Base-by-base conservation (phyloP, 2,797 vertebrate species). In the Tokudaia tokunoshimensis region DNA sequence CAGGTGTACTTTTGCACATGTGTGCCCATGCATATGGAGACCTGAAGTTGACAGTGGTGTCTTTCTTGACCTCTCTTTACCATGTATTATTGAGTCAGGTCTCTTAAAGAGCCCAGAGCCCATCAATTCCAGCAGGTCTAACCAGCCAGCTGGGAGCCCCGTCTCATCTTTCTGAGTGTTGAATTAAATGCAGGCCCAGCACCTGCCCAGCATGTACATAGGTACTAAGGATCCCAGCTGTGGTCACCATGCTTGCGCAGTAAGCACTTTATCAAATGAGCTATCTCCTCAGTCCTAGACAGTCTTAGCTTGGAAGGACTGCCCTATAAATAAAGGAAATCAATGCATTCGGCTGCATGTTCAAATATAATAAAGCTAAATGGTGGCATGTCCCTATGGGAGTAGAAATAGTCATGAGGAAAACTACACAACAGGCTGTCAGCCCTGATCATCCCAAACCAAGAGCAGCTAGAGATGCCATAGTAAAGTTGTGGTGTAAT, bases 301-400 rank as follows among this genome's bases (percentile, higher is more conserved):
- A 87, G 13, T 50, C 47, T 70, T 70, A 85, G 37, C 86, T 92
- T 88, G 84, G n/a, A 90, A 65, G 94, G 75, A 91, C 22, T 81
- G 83, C 50, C 24, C n/a, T 37, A 72, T 67, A 81, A 92, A 83
- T 57, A 89, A 61, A 87, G 13, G 26, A 74, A 80, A 89, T 76
- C 79, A 63, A 72, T 67, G 72, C 34, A 76, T 61, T 86, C 59
- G 24, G 14, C 2, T 70, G 0, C 31, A 67, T 79, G n/a, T 86
- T 95, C 55, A 83, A 84, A 47, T 31, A 31, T 83, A 44, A 83
- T 47, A 47, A 65, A 81, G 59, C 74, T 44, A 70, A 83, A 75
- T 0, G 52, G 41, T 75, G 55, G 12, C 31, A 55, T 29, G 7
- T 76, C 31, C 41, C 63, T 14, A 26, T 1, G 52, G 19, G n/a